Base-by-base conservation (phyloP, 2,113 vertebrate species). In the Nesogale talazaci region DNA sequence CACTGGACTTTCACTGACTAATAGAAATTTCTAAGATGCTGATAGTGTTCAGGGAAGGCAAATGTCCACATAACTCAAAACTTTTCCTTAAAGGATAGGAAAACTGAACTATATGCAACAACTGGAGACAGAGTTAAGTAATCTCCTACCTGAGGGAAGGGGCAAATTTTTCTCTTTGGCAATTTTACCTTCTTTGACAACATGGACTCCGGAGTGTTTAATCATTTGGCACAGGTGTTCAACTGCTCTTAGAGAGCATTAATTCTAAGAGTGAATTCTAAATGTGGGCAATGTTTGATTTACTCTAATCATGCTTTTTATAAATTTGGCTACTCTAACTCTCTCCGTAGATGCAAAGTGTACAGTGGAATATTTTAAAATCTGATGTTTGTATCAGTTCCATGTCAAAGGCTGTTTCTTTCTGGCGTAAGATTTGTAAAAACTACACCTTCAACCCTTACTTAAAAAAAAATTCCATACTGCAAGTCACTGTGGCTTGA, bases 221-320 rank as follows among this genome's bases (percentile, higher is more conserved):
- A 77, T 46, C 7, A 56, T 38, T 25, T 19, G 27, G 40, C 14
- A 14, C n/a, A 20, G 19, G 42, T 14, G 42, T 77, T 46, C 78
- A 76, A 93, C 16, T 63, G 9, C 27, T 92, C 65, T 70, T 91
- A 25, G 83, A 92, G 90, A 81, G 17, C 8, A 76, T 80, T 85
- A 15, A 81, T 76, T 16, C 25, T 42, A 79, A 34, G 57, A 25
- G 23, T 87, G 31, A 85, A 90, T 88, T 93, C 12, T 40, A 78
- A 86, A 90, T 74, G 61, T 2, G 86, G 17, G 89, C 83, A 84
- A 74, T 16, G 40, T 29, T 36, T 38, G 25, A 23, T 46, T 36
- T 38, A 15, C 23, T 79, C 3, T 61, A 59, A 42, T 38, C 25
- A 36, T n/a, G 16, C 27, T 25, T 78, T 27, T 88, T 42, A 9